A percentile compares a stretch with the other conserved stretches of the same genome.
Evolutionary conservation across 2,113 vertebrate genomes (phyloP).

Genomic region (Picathartes gymnocephalus): DNA sequence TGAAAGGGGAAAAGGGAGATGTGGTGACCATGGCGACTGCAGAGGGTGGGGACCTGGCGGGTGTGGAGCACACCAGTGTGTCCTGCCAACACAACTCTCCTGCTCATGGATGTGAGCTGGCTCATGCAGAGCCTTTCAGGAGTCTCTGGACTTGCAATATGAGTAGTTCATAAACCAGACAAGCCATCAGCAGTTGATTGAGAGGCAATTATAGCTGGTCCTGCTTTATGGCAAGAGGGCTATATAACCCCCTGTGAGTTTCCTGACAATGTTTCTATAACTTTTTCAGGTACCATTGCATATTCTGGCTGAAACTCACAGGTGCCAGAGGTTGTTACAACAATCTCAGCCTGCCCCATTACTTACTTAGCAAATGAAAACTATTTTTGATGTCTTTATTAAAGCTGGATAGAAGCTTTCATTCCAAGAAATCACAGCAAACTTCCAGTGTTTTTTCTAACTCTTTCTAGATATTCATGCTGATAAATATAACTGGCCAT

Average conservation of each 20-base stretch:
- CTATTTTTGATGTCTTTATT: background rate
- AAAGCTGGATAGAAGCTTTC: background rate
- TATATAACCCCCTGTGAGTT: background rate
- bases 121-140: background rate
- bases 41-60: fast-evolving
- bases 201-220: background rate
- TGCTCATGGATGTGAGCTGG: background rate
- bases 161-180: background rate
- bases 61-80: background rate
- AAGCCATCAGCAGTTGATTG: background rate
- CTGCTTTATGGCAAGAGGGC: background rate
- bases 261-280: background rate
- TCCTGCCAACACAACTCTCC: background rate
- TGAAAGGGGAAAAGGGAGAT: background rate
- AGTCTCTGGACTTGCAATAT: background rate
- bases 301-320: background rate
- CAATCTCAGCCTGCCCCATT: background rate
- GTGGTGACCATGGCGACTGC: background rate
- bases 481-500: background rate
- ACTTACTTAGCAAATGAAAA: background rate
- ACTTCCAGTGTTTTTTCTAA: background rate
- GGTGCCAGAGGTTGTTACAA: background rate
- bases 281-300: background rate
- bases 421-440: background rate
- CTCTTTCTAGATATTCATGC: background rate